A percentile compares a stretch with the other conserved stretches of the same genome.
Evolutionary conservation across 2,888 invertebrate genomes (phyloP).

Genomic region (Allygus modestus): DNA sequence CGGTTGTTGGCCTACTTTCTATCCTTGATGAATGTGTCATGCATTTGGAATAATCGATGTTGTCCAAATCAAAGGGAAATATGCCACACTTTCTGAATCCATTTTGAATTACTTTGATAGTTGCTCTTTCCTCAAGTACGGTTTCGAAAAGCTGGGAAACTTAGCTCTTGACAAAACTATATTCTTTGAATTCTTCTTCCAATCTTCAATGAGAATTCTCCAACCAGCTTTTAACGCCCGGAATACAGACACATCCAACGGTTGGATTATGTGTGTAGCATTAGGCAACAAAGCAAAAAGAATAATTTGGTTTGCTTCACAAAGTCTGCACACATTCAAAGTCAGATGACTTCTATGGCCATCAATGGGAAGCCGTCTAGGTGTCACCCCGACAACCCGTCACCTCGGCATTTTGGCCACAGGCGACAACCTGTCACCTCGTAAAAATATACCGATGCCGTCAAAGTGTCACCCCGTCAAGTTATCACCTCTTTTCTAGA

Average conservation of each 20-base stretch:
- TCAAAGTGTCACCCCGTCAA: too few relatives aligned
- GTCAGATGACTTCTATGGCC: slow-evolving; percentile 25
- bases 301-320: slow-evolving; percentile 35
- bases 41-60: slow-evolving; percentile 35
- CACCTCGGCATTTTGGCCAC: too few relatives aligned
- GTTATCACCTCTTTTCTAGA: too few relatives aligned
- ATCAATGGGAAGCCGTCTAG: too few relatives aligned
- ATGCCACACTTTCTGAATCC: slow-evolving; percentile 19
- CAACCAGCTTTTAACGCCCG: slow-evolving; percentile 17
- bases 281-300: slow-evolving; percentile 13
- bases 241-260: slow-evolving; percentile 39
- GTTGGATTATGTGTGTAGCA: slow-evolving; percentile 40
- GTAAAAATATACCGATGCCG: too few relatives aligned
- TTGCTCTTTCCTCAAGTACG: slow-evolving; percentile 37
- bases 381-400: too few relatives aligned
- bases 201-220: slow-evolving; percentile 9
- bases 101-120: slow-evolving; percentile 17
- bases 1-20: not conserved
- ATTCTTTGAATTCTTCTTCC: slow-evolving; percentile 32
- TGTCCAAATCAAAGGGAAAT: slow-evolving; percentile 30
- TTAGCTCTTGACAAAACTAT: slow-evolving; percentile 38
- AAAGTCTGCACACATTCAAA: slow-evolving; percentile 10
- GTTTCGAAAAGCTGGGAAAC: slow-evolving; percentile 36
- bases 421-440: too few relatives aligned
- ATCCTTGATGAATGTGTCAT: slow-evolving; percentile 35